Evolutionary conservation across 2,888 invertebrate species (phyloP).

Genomic region (Drosophila prostipennis): DNA sequence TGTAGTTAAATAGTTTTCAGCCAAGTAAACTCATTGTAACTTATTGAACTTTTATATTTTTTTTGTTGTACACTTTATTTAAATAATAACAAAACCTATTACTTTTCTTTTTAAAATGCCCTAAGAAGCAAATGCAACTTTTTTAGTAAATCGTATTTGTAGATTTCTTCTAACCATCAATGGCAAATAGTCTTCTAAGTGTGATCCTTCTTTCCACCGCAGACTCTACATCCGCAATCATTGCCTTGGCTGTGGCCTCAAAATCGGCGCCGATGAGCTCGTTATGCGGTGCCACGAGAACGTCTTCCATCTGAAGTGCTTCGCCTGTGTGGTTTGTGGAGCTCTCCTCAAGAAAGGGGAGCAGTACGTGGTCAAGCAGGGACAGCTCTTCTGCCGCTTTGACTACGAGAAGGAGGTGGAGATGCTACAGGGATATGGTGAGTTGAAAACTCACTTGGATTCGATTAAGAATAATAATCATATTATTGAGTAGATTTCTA

Average conservation of each 20-base stretch:
- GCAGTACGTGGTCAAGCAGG: constrained; percentile 91
- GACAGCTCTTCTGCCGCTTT: constrained; percentile 90
- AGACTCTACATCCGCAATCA: constrained; percentile 89
- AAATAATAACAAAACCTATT: too few species aligned
- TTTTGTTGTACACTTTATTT: too few species aligned
- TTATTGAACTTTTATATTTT: too few species aligned
- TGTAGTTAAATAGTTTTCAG: too few species aligned
- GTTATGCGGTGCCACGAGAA: constrained; percentile 91
- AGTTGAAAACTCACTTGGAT: constrained; percentile 12
- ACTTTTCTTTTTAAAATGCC: too few species aligned
- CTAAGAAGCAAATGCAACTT: too few species aligned
- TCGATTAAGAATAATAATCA: background rate
- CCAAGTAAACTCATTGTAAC: too few species aligned
- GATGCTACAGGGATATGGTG: constrained; percentile 87
- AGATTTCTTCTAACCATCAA: background rate
- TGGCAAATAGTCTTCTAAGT: background rate
- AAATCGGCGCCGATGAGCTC: constrained; percentile 90
- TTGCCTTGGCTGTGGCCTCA: constrained; percentile 90
- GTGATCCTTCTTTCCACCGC: constrained; percentile 38
- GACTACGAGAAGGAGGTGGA: constrained; percentile 93
- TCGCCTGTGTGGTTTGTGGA: constrained; percentile 91
- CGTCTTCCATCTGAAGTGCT: constrained; percentile 92
- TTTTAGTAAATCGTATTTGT: too few species aligned
- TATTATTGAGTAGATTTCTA: constrained; percentile 84
- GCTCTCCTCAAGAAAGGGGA: constrained; percentile 91